Base-by-base conservation (phyloP, 1,140 invertebrate genomes). In the Copidosoma floridanum region DNA sequence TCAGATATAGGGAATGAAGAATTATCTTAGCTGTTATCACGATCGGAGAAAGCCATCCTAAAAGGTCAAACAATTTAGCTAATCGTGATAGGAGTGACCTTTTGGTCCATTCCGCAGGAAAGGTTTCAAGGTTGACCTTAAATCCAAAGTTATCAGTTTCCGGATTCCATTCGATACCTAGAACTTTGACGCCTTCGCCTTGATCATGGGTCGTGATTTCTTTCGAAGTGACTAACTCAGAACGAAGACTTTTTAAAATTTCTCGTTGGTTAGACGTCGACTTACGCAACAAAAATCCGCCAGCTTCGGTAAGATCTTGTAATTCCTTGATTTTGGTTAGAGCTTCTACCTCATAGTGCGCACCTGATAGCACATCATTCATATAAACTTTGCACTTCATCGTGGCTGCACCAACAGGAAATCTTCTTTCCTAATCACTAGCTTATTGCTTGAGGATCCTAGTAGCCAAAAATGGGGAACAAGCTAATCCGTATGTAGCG, bases 401-500 rank as follows among this genome's bases (percentile, higher is more conserved):
- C 3, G 58, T n/a, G 20, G 21, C 10, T 10, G 63, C 21, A 4
- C 66, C 68, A 6, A 64, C 14, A 16, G 68, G 70, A 50, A 65
- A 73, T 11, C 51, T 63, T 11, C 51, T 47, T 14, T 65, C 60
- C 46, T 72, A 59, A 38, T 74, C 68, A 11, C 48, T 18, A 2
- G 59, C 68, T 7, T 75, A 43, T 60, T 77, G 70, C 18, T 59
- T 52, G 3, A 78, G 47, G 0, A 51, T 61, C 8, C 71, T 57
- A 3, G 69, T 63, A 0, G 77, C 73, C 8, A 73, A 51, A 56
- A 65, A 78, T 7, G 77, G 69, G 6, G 69, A 66, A 5, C 62
- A 65, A 29, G 58, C 61, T 12, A 68, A 64, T 2, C 77, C 75
- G 65, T 76, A 80, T 0, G 72, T 73, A 0, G 77, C 72, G 1